Conservation (phyloP, 2,888 invertebrate genomes). For the Allolobophora icterica region DNA sequence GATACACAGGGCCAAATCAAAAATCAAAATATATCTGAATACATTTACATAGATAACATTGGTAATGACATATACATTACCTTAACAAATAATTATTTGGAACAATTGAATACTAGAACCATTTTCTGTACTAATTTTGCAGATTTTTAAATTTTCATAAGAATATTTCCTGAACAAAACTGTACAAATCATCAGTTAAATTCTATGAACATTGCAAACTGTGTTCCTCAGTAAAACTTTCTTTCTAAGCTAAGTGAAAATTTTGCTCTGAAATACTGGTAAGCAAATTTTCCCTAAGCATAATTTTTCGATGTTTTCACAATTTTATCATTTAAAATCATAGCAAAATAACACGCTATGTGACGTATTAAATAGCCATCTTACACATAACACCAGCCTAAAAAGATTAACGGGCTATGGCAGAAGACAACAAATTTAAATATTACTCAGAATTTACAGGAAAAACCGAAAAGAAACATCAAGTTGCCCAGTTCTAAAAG, state of each 20-base stretch:
- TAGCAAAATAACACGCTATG: background rate
- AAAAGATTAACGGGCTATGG: background rate
- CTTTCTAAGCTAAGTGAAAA: background rate
- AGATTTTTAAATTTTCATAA: background rate
- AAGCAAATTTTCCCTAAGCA: background rate
- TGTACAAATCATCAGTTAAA: background rate
- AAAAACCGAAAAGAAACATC: background rate
- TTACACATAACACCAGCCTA: constrained; percentile 4
- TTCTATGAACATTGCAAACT: background rate
- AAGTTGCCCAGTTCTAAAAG: background rate
- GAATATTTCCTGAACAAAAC: background rate
- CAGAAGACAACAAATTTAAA: constrained; percentile 17
- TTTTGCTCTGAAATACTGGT: no score
- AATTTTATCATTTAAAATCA: background rate
- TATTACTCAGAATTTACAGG: background rate
- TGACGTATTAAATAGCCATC: background rate
- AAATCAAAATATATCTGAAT: background rate
- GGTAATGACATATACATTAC: constrained; percentile 5
- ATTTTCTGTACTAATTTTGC: background rate
- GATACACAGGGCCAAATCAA: background rate
- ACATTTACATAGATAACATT: background rate
- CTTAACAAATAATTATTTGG: background rate
- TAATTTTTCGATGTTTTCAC: constrained; percentile 7
- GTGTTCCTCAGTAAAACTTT: background rate
- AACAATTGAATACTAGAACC: background rate